A percentile compares a stretch with the other conserved stretches of the same genome.
phyloP scores from a whole-genome alignment of 2,888 invertebrate species.

The Spilosoma lubricipeda region DNA sequence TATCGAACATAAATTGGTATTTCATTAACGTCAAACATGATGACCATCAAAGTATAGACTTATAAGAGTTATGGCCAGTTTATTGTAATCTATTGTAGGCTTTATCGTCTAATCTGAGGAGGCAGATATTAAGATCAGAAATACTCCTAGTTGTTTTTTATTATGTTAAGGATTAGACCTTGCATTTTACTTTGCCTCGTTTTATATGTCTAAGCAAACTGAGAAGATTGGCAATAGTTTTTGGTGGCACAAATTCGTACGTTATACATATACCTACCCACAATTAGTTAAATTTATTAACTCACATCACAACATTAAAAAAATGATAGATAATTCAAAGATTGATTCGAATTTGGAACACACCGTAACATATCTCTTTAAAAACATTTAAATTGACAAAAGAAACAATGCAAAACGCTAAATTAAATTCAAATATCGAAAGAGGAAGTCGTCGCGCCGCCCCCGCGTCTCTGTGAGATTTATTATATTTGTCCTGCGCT shows the following conservation, averaged over 20 bases:
- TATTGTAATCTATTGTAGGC: conserved; percentile 31
- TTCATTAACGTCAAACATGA: conserved; percentile 51
- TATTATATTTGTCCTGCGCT: conserved; percentile 86
- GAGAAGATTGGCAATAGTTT: neutral
- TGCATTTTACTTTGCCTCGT: neutral
- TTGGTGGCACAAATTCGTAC: neutral
- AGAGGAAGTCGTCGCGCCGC: conserved; percentile 82
- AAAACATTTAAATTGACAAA: conserved; percentile 62
- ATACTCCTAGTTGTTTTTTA: conserved; percentile 1
- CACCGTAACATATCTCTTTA: neutral
- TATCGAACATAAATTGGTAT: conserved; percentile 44
- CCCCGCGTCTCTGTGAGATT: conserved; percentile 82
- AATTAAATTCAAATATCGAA: conserved; percentile 87
- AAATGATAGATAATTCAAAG: neutral
- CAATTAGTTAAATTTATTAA: neutral
- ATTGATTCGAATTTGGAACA: neutral
- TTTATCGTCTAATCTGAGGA: conserved; percentile 32
- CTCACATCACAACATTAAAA: neutral
- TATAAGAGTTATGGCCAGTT: conserved; percentile 48
- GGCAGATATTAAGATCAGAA: conserved; percentile 19
- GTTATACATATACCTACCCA: neutral
- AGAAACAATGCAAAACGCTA: conserved; percentile 78
- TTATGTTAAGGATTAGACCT: neutral
- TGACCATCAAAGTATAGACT: conserved; percentile 32
- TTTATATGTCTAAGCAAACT: neutral